phyloP scores from a whole-genome alignment of 2,888 invertebrate genomes.

The Agrotis exclamationis region DNA sequence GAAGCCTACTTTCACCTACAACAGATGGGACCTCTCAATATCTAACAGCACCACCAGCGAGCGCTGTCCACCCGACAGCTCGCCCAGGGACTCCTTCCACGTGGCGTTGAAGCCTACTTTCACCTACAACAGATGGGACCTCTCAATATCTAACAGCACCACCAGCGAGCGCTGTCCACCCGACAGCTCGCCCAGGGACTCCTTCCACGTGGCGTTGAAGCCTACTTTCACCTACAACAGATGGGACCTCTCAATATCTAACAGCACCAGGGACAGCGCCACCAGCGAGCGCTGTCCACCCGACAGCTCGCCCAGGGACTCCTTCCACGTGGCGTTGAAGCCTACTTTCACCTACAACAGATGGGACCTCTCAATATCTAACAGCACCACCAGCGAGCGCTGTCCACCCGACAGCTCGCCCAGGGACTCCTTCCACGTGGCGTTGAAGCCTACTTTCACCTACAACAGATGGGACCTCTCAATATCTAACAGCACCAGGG shows the following conservation, averaged over 20 bases:
- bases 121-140: conserved; percentile 67
- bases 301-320: conserved; percentile 98
- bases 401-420: conserved; percentile 99
- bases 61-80: conserved; percentile 99
- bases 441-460: conserved; percentile 96
- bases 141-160: too few relatives aligned
- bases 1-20: conserved; percentile 94
- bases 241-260: too few relatives aligned
- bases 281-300: conserved; percentile 99
- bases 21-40: accelerated
- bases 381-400: conserved; percentile 98
- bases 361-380: too few relatives aligned
- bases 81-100: conserved; percentile 99
- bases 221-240: conserved; percentile 92
- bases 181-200: conserved; percentile 98
- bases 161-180: conserved; percentile 99
- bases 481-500: conserved; percentile 98
- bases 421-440: conserved; percentile 98
- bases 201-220: conserved; percentile 98
- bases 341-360: conserved; percentile 92
- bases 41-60: conserved; percentile 98
- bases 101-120: conserved; percentile 96
- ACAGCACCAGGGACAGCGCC: conserved; percentile 98
- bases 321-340: conserved; percentile 98
- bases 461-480: conserved; percentile 36